phyloP scores from a whole-genome alignment of 2,113 vertebrate genomes.

The Siniperca chuatsi region DNA sequence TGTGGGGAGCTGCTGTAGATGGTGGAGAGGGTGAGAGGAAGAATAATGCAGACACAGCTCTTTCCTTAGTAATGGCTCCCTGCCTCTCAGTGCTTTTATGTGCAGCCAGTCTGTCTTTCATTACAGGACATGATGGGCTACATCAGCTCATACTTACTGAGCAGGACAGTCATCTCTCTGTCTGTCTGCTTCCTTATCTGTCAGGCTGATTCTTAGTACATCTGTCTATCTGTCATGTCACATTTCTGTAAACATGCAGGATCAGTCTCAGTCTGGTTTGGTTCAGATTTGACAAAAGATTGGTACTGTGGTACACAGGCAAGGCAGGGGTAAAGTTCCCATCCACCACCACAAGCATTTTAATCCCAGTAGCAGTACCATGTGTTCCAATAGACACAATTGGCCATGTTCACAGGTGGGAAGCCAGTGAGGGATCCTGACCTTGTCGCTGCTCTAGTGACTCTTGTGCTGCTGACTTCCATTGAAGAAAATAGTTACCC shows the following conservation, averaged over 20 bases:
- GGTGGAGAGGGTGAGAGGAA: background rate
- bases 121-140: slow-evolving; percentile 64
- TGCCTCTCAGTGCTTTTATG: slow-evolving; percentile 59
- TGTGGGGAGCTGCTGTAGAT: background rate
- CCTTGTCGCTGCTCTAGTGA: background rate
- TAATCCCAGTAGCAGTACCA: background rate
- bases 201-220: slow-evolving; percentile 8
- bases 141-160: slow-evolving; percentile 41
- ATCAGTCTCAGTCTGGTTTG: background rate
- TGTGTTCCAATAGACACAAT: background rate
- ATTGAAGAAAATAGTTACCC: background rate
- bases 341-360: background rate
- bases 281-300: background rate
- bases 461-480: background rate
- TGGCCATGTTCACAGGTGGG: background rate
- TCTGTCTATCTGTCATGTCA: slow-evolving; percentile 2
- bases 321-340: background rate
- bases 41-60: slow-evolving; percentile 48
- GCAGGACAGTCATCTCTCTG: slow-evolving; percentile 26
- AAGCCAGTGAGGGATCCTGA: background rate
- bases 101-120: slow-evolving; percentile 65
- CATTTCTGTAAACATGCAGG: background rate
- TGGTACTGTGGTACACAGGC: background rate
- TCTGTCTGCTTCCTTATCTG: slow-evolving; percentile 8
- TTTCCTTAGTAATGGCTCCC: slow-evolving; percentile 55